A percentile compares a stretch with the other conserved stretches of the same genome.
phyloP scores from a whole-genome alignment of 2,113 vertebrate genomes.

The Neotragus moschatus region DNA sequence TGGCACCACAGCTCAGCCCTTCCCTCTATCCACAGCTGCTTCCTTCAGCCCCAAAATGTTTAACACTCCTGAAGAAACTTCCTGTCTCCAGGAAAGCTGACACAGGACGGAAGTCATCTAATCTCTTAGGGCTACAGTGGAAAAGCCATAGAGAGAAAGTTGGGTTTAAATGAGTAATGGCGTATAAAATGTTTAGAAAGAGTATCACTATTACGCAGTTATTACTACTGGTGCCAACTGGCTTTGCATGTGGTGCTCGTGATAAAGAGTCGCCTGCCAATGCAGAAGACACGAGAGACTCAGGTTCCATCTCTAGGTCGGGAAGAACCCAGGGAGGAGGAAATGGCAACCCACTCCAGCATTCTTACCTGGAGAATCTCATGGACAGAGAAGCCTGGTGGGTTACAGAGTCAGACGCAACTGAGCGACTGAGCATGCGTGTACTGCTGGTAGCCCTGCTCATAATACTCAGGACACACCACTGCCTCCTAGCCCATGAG shows the following conservation, averaged over 20 bases:
- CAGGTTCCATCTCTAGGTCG: neutral
- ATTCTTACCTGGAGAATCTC: neutral
- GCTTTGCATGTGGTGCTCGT: neutral
- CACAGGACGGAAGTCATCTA: neutral
- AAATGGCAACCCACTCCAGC: neutral
- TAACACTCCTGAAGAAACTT: neutral
- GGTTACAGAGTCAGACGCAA: neutral
- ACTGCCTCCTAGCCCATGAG: neutral
- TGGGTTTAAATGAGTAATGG: neutral
- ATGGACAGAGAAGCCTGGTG: neutral
- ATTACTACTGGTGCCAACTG: neutral
- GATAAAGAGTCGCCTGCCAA: neutral
- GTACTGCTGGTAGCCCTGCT: fast-evolving
- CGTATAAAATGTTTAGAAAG: neutral
- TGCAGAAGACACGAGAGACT: neutral
- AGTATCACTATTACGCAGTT: too few species aligned
- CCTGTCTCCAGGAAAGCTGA: neutral
- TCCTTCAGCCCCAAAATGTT: neutral
- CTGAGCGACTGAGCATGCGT: neutral
- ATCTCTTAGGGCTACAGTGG: neutral
- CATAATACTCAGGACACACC: fast-evolving
- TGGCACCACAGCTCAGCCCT: fast-evolving
- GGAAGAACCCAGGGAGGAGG: neutral
- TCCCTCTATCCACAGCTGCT: neutral
- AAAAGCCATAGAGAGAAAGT: neutral